These are phyloP conservation scores for Dione vanillae DNA, from an alignment of 2,888 invertebrate species.

Conservation along the genomic window DNA sequence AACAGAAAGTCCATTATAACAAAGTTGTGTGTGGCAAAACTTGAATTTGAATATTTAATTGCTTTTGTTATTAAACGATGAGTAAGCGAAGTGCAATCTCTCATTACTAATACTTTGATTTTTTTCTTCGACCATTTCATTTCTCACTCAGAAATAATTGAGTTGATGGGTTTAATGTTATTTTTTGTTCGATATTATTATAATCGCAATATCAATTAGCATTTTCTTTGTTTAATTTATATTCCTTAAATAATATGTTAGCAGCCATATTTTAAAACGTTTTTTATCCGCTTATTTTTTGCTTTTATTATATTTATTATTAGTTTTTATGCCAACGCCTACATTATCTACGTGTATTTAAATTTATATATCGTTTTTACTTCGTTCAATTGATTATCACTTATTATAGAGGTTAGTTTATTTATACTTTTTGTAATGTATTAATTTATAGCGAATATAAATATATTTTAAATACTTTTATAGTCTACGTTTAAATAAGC, in stretches of 20 bases:
- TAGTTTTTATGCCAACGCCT: conserved; percentile 13
- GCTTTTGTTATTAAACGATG: conserved; percentile 21
- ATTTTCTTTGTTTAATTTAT: neutral
- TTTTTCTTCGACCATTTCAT: neutral
- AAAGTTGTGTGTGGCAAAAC: conserved; percentile 15
- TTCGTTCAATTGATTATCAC: neutral
- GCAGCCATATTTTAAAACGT: neutral
- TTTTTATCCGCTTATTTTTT: conserved; percentile 6
- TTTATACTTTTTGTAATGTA: neutral
- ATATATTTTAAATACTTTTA: no score
- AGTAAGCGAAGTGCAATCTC: conserved; percentile 20
- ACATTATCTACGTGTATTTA: conserved; percentile 12
- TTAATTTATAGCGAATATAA: no score
- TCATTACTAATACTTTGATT: conserved; percentile 1
- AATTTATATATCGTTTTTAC: neutral
- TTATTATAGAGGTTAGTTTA: conserved; percentile 6
- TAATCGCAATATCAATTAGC: no score
- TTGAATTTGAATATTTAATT: conserved; percentile 20
- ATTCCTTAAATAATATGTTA: neutral
- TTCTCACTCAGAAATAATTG: neutral
- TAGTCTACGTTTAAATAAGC: no score
- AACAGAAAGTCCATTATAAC: conserved; percentile 9
- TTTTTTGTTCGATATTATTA: neutral
- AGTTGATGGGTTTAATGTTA: conserved; percentile 4
- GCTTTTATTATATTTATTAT: neutral